Evolutionary conservation across 2,797 vertebrate species (phyloP).

Genomic region (Hypotaenidia okinawae): DNA sequence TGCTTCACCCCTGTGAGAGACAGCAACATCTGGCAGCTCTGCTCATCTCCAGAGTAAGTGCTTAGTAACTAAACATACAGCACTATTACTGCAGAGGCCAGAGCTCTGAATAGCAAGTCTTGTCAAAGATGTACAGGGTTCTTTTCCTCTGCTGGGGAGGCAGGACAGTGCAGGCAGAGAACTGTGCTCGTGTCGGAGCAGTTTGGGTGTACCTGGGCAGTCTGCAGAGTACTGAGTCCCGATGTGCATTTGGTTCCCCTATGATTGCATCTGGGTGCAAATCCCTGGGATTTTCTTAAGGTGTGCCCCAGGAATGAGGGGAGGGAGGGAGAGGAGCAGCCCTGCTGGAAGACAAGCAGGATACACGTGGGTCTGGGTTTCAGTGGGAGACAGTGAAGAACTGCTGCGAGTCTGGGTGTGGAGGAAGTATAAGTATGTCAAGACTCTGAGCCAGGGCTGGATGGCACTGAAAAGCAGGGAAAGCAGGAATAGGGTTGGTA

Average conservation of each 20-base stretch:
- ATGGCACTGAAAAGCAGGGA: slow-evolving; percentile 23
- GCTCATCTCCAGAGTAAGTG: background rate
- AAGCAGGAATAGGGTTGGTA: background rate
- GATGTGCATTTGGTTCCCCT: background rate
- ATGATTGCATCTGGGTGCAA: background rate
- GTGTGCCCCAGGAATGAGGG: background rate
- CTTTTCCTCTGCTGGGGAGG: background rate
- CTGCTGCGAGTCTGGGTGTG: background rate
- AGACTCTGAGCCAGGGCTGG: background rate
- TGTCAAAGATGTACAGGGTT: background rate
- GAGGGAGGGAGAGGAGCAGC: background rate
- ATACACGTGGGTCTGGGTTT: background rate
- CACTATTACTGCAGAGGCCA: background rate
- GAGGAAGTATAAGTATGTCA: background rate
- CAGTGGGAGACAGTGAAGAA: background rate
- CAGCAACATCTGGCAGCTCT: background rate
- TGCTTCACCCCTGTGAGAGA: background rate
- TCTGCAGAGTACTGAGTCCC: background rate
- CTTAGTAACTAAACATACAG: background rate
- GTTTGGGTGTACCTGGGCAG: background rate
- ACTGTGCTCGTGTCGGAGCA: background rate
- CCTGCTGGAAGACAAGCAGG: background rate
- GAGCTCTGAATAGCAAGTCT: background rate
- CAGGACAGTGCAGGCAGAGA: background rate
- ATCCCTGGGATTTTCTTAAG: background rate